Evolutionary conservation across 92 coral and sea anemone species (phyloP), one percentile per base, ranked within the genome.

Genomic region (Porites divaricata): DNA sequence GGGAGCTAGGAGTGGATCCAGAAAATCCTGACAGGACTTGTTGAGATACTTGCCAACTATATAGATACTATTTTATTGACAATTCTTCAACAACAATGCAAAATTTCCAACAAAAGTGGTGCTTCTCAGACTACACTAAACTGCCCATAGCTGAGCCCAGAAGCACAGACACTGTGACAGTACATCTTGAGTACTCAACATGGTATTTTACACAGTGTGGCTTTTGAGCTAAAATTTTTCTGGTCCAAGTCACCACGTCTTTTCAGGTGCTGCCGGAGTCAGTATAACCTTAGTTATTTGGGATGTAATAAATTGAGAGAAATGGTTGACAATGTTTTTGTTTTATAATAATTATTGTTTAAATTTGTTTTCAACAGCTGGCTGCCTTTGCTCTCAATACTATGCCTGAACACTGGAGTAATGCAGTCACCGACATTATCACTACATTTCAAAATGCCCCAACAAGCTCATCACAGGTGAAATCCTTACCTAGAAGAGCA

Each of bases 381-480:
- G 97, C 95, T 75, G 93, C 98, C 11, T 95, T 87, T 88, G 98
- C 95, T 45, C 88, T 96, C 41, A 93, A 96, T 14, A 76, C 98
- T 10, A 96, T 95, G 96, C 97, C 97, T 62, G 94, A 93, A 15
- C 98, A 95, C 82, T 96, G 99, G 99, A 77, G 86, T 8, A 96
- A 88, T 89, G 98, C 96, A 19, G 75, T 93, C 14, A 78, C 67
- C 61, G 98, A 95, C 58, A 89, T 96, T 77, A 93, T 96, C n/a
- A 81, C 83, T 65, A 95, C 92, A 26, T 78, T 96, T 48, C 96
- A 95, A 75, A 89, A 87, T 90, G 92, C 90, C 15, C 89, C 92
- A 28, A 19, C 78, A 71, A 69, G 77, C 21, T 78, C 83, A 67
- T 69, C 90, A 67, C 96, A 90, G 96, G 96, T 93, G 23, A 24